A percentile compares a stretch with the other conserved stretches of the same genome.
Evolutionary conservation across 1,140 invertebrate species (phyloP).

Genomic region (Rhynchophorus ferrugineus): DNA sequence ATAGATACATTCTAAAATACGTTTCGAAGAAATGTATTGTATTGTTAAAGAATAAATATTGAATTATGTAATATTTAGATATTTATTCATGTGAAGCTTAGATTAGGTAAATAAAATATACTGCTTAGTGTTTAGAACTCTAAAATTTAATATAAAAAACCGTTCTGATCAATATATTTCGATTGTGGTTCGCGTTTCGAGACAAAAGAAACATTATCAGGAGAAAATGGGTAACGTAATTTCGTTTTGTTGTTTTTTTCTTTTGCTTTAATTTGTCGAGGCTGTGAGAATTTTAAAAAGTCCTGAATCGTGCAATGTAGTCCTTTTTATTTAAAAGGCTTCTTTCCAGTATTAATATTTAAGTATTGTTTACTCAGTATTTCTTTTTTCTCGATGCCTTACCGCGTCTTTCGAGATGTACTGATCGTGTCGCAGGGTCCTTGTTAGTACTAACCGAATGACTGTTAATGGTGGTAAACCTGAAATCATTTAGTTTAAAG

Average conservation of each 20-base stretch:
- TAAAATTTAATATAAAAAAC: slow-evolving; percentile 21
- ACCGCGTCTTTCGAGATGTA: background rate
- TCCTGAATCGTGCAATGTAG: no score
- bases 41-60: slow-evolving; percentile 32
- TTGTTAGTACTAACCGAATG: background rate
- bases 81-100: slow-evolving; percentile 39
- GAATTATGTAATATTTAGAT: slow-evolving; percentile 37
- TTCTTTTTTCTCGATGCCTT: no score
- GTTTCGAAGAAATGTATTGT: slow-evolving; percentile 37
- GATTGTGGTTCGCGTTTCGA: no score
- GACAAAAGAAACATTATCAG: no score
- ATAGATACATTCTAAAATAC: slow-evolving; percentile 25
- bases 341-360: no score
- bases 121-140: slow-evolving; percentile 32
- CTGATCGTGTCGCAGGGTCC: background rate
- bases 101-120: slow-evolving; percentile 27
- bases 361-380: no score
- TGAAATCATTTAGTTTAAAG: background rate
- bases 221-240: no score
- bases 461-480: no score
- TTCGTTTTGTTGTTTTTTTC: no score
- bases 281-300: no score
- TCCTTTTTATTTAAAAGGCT: no score
- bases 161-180: slow-evolving; percentile 10
- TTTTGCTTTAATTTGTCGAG: no score